Conservation (phyloP, 2,113 vertebrate species). For the Blennius ocellaris region DNA sequence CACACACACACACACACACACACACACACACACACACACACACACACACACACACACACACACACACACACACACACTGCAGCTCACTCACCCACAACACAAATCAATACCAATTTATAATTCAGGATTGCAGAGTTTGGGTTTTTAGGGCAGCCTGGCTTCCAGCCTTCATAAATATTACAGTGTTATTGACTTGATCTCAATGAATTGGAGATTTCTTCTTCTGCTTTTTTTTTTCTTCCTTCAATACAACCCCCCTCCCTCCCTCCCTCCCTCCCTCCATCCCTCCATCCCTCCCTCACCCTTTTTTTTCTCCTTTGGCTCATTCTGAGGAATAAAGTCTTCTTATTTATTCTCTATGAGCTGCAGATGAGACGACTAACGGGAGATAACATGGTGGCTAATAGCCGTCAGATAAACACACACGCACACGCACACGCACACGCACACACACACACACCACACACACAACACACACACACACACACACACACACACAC, state of each 20-base stretch:
- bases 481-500: constrained; percentile 10
- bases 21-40: constrained; percentile 57
- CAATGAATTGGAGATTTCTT: constrained; percentile 85
- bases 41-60: constrained; percentile 52
- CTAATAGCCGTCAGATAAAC: constrained; percentile 36
- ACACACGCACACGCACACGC: neutral
- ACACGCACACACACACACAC: constrained; percentile 3
- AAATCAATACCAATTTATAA: constrained; percentile 87
- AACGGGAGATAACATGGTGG: constrained; percentile 64
- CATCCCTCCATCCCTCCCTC: neutral
- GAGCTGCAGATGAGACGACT: constrained; percentile 71
- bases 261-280: neutral
- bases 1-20: constrained; percentile 64
- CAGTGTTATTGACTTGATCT: constrained; percentile 86
- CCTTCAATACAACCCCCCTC: constrained; percentile 28
- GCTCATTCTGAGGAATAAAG: constrained; percentile 62
- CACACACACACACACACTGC: constrained; percentile 62
- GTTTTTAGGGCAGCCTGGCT: constrained; percentile 85
- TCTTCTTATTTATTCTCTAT: constrained; percentile 77
- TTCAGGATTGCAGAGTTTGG: constrained; percentile 87
- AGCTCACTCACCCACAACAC: constrained; percentile 77
- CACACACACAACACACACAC: constrained; percentile 24
- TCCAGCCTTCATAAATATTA: constrained; percentile 88
- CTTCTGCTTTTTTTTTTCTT: constrained; percentile 58
- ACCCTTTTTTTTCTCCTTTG: constrained; percentile 27